These are phyloP conservation scores for Sabatieria punctata DNA, from an alignment of 2,888 invertebrate species.

Conservation along the genomic window DNA sequence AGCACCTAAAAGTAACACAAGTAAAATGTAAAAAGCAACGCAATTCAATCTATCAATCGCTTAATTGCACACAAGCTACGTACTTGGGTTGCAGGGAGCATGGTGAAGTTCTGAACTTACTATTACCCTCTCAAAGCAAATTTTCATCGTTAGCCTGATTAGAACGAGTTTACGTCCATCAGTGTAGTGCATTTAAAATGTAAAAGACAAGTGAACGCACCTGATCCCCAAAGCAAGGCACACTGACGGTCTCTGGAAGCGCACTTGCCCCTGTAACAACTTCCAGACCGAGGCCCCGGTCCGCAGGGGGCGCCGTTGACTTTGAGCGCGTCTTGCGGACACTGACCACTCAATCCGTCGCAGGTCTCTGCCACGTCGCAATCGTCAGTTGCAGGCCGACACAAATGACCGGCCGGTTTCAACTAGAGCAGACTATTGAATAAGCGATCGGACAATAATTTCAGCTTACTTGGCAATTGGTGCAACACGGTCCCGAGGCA, in stretches of 20 bases:
- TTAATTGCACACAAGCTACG: background rate
- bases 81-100: too few species aligned
- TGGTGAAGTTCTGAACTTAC: too few species aligned
- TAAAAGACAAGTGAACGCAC: conserved; percentile 22
- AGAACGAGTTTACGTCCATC: background rate
- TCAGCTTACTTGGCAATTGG: conserved; percentile 60
- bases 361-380: conserved; percentile 92
- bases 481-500: conserved; percentile 76
- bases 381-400: conserved; percentile 68
- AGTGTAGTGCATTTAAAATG: background rate
- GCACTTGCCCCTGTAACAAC: conserved; percentile 31
- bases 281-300: too few species aligned
- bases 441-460: background rate
- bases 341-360: conserved; percentile 63
- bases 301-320: too few species aligned
- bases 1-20: conserved; percentile 40
- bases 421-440: conserved; percentile 41
- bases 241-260: conserved; percentile 51
- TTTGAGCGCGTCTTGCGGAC: conserved; percentile 70
- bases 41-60: background rate
- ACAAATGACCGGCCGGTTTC: conserved; percentile 55
- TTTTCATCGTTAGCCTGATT: background rate
- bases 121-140: background rate
- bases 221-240: conserved; percentile 83
- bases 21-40: background rate